Base-by-base conservation (phyloP, 2,888 invertebrate species). In the Drosophila nr. perissopoda region DNA sequence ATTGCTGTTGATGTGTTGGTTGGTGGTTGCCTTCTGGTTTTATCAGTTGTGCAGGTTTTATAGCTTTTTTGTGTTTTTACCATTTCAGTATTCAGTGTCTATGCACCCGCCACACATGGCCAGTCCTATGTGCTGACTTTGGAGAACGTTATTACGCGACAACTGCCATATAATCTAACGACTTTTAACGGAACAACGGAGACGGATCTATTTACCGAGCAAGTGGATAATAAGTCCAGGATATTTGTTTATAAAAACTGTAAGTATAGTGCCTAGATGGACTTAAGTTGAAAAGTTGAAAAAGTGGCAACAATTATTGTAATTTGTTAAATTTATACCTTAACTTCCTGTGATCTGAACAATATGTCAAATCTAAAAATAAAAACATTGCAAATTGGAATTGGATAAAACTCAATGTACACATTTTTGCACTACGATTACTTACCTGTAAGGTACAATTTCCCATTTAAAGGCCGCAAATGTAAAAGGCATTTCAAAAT, bases 51-150 rank as follows among this genome's bases (percentile, higher is more conserved):
- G 42, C 73, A 51, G 36, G 49, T 45, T 49, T n/a, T 76, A 71
- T 59, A 70, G 61, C 29, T 49, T 59, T 16, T 67, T 69, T 64
- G n/a, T 58, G 45, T 58, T 65, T 66, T 21, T 53, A 56, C 73
- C 82, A 80, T 92, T 92, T 85, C 91, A 92, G 93, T 92, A 76
- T 83, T 92, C 79, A 83, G 87, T 77, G 87, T 82, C 78, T 83
- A 75, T 73, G 77, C 88, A 82, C 75, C 84, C 56, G 76, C 84
- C 66, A 79, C 86, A 76, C 78, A 89, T 71, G 91, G 89, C 27
- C 92, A 92, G 68, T 87, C 91, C 53, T 90, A 90, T 81, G 69
- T 91, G 56, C 69, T 87, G 8, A 78, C 86, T 8, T 54, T 85
- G 67, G 86, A 88, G 63, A 80, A 88, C 73, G 78, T 73, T 54